phyloP scores from a whole-genome alignment of 2,888 invertebrate species.

The Oxytorus armatus region DNA sequence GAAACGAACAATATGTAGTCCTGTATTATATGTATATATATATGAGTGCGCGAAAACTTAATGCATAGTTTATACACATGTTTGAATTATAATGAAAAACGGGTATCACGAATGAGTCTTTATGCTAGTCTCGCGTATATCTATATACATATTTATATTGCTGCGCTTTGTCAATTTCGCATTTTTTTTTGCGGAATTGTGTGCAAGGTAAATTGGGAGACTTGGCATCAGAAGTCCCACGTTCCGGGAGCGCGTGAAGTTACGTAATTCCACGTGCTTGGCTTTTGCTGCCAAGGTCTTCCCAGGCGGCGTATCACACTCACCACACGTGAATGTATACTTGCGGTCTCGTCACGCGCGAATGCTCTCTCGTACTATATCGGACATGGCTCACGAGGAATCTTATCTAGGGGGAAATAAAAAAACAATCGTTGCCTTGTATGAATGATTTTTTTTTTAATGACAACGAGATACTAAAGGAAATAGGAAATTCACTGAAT shows the following conservation, averaged over 20 bases:
- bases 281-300: slow-evolving; percentile 66
- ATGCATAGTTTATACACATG: too few relatives aligned
- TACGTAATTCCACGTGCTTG: slow-evolving; percentile 70
- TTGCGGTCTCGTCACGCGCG: slow-evolving; percentile 54
- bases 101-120: too few relatives aligned
- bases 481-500: too few relatives aligned
- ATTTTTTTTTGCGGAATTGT: too few relatives aligned
- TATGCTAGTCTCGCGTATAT: neutral
- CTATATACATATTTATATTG: neutral
- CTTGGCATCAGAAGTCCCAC: slow-evolving; percentile 54
- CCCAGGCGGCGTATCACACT: slow-evolving; percentile 52
- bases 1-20: neutral
- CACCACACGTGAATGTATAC: slow-evolving; percentile 18
- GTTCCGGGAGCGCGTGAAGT: slow-evolving; percentile 51
- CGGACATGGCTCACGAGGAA: too few relatives aligned
- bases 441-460: too few relatives aligned
- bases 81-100: too few relatives aligned
- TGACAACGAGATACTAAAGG: too few relatives aligned
- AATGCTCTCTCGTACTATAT: neutral
- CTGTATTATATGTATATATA: neutral
- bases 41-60: too few relatives aligned
- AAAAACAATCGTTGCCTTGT: too few relatives aligned
- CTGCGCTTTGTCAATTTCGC: neutral
- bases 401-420: too few relatives aligned
- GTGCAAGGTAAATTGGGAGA: slow-evolving; percentile 28